phyloP scores from a whole-genome alignment of 2,888 invertebrate species.

The Thereva nobilitata region DNA sequence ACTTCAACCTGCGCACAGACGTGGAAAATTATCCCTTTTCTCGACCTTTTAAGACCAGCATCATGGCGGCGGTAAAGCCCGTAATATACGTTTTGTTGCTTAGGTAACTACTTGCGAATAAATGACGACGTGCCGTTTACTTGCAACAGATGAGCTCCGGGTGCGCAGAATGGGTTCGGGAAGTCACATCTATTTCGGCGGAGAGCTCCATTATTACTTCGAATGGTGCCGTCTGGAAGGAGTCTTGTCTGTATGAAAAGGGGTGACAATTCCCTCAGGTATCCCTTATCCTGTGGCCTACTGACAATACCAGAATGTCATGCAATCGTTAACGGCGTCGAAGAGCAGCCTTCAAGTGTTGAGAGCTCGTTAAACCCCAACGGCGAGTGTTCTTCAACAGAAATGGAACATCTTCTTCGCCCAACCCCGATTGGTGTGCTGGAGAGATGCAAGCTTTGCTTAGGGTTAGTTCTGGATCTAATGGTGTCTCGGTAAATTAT shows the following conservation, averaged over 20 bases:
- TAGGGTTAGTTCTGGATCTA: neutral
- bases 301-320: neutral
- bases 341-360: conserved; percentile 27
- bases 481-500: conserved; percentile 28
- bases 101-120: no score
- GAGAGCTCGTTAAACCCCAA: conserved; percentile 22
- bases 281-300: neutral
- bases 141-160: no score
- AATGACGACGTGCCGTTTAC: no score
- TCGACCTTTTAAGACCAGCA: no score
- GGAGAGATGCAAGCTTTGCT: neutral
- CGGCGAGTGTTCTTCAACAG: conserved; percentile 17
- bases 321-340: conserved; percentile 18
- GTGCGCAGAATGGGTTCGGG: no score
- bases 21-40: neutral
- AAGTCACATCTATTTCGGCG: neutral
- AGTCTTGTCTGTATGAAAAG: conserved; percentile 1
- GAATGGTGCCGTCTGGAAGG: neutral
- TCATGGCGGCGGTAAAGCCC: no score
- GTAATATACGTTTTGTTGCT: no score
- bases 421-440: neutral
- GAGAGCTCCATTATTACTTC: conserved; percentile 2
- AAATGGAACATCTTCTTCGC: conserved; percentile 10
- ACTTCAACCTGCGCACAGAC: conserved; percentile 27
- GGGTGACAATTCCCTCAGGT: neutral